These are phyloP conservation scores for Misgurnus mizolepis DNA, from an alignment of 2,113 vertebrate species.

Conservation along the genomic window DNA sequence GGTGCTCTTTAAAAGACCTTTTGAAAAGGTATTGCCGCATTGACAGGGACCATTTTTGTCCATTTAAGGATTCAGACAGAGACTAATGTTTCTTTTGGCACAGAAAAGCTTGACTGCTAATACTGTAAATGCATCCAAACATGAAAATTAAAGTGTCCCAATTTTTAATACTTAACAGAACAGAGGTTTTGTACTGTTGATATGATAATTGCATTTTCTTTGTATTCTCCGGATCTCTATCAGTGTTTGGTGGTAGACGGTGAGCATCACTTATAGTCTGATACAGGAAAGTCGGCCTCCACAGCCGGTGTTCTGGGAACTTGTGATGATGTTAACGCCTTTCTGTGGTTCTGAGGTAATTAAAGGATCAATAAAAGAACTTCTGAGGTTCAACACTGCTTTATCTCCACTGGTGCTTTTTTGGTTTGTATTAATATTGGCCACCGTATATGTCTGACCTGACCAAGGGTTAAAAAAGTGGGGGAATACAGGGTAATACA, in stretches of 20 bases:
- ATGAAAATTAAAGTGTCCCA: too few relatives aligned
- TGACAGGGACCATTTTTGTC: too few relatives aligned
- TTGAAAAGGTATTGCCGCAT: too few relatives aligned
- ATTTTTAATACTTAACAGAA: neutral
- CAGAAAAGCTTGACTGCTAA: too few relatives aligned
- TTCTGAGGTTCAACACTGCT: constrained; percentile 5
- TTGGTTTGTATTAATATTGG: constrained; percentile 3
- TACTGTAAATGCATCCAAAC: too few relatives aligned
- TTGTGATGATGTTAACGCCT: neutral
- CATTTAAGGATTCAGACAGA: too few relatives aligned
- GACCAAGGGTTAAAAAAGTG: too few relatives aligned
- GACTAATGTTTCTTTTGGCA: too few relatives aligned
- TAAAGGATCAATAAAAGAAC: constrained; percentile 17
- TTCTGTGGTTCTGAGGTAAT: constrained; percentile 2
- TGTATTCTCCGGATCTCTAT: neutral
- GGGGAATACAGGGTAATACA: neutral
- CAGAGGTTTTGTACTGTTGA: neutral
- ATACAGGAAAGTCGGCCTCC: neutral
- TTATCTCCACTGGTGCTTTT: neutral
- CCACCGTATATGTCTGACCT: neutral
- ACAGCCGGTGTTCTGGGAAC: neutral
- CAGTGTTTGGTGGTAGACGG: neutral
- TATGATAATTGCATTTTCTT: neutral
- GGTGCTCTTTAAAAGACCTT: too few relatives aligned
- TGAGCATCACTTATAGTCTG: neutral